These are phyloP conservation scores for Hystrix cristata DNA, from an alignment of 2,113 vertebrate genomes.

Conservation along the genomic window DNA sequence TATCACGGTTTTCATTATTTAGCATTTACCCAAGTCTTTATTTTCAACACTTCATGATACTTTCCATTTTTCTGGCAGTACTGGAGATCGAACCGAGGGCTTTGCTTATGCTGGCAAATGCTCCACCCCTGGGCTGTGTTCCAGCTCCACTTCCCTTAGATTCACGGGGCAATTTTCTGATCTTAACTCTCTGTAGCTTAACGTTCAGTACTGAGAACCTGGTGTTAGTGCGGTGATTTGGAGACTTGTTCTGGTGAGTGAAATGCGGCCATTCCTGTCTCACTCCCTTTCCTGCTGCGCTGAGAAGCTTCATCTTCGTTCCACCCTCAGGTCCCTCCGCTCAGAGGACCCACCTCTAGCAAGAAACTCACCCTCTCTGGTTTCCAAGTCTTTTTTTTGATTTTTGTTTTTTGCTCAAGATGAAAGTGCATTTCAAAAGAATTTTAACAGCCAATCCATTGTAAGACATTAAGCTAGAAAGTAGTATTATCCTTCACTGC, in stretches of 20 bases:
- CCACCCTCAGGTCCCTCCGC: background rate
- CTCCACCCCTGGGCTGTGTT: background rate
- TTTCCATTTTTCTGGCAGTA: too few species aligned
- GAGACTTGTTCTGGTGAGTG: background rate
- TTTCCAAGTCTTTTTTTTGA: background rate
- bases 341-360: background rate
- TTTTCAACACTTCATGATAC: background rate
- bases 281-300: fast-evolving
- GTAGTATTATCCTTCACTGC: fast-evolving
- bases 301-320: background rate
- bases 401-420: background rate
- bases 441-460: conserved; percentile 19
- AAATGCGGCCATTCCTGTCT: background rate
- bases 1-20: background rate
- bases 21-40: background rate
- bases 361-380: background rate
- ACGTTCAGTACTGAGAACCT: background rate
- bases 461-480: background rate
- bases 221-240: background rate
- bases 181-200: background rate
- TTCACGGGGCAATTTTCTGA: background rate
- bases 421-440: background rate
- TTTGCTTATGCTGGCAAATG: background rate
- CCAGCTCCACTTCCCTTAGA: background rate
- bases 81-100: background rate